A percentile compares a stretch with the other conserved stretches of the same genome.
These are phyloP conservation scores for Alouatta palliata DNA, from an alignment of 2,113 vertebrate genomes.

Conservation along the genomic window DNA sequence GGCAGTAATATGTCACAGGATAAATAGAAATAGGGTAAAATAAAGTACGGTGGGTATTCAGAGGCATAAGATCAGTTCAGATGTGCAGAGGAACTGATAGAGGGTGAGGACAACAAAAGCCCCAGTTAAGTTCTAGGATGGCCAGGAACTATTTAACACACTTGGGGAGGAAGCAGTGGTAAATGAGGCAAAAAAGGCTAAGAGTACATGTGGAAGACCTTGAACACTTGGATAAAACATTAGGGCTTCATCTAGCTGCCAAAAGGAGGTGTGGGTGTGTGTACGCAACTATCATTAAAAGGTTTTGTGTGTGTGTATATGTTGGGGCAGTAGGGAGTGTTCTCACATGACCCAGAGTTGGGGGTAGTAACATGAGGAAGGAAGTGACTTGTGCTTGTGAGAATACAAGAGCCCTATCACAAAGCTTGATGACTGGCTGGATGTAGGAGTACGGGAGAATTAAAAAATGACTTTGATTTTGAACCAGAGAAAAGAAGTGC, in stretches of 20 bases:
- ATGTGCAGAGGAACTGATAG: background rate
- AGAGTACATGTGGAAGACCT: background rate
- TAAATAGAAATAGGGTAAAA: constrained; percentile 20
- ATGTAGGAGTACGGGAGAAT: background rate
- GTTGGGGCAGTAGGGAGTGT: background rate
- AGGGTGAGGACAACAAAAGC: background rate
- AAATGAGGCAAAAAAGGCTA: background rate
- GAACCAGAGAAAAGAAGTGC: background rate
- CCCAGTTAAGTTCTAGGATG: background rate
- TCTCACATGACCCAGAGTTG: background rate
- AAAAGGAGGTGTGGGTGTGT: background rate
- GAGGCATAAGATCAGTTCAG: background rate
- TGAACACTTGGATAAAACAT: background rate
- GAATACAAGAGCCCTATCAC: background rate
- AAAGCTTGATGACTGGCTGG: background rate
- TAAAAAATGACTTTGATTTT: constrained; percentile 9
- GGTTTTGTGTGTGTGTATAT: background rate
- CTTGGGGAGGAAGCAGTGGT: background rate
- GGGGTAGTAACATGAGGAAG: background rate
- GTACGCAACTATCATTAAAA: background rate
- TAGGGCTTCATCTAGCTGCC: background rate
- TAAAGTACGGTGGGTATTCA: background rate
- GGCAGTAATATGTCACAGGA: background rate
- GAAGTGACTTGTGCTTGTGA: background rate
- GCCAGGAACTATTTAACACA: background rate